Percentiles rank a stretch among this genome's conserved stretches.
Conservation (phyloP, 2,113 vertebrate genomes). For the Hoplias malabaricus region DNA sequence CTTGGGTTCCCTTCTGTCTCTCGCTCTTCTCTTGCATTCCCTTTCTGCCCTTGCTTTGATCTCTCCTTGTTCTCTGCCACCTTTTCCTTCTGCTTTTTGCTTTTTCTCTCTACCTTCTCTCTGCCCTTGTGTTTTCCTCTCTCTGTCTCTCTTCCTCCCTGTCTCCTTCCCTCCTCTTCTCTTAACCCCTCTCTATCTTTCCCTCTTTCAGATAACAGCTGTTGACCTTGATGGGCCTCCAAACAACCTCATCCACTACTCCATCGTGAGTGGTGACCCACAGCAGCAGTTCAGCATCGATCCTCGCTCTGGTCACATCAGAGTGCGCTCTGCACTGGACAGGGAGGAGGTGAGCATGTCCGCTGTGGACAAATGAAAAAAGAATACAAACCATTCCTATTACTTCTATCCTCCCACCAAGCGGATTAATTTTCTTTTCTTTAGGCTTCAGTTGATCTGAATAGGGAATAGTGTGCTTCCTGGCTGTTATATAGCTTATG, state of each 20-base stretch:
- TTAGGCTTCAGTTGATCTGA: conserved; percentile 2
- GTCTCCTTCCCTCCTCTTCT: background rate
- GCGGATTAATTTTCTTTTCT: conserved; percentile 8
- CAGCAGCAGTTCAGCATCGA: conserved; percentile 85
- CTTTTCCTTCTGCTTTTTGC: background rate
- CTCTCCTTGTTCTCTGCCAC: background rate
- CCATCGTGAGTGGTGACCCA: conserved; percentile 83
- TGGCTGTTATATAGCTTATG: conserved; percentile 1
- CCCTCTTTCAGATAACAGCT: conserved; percentile 79
- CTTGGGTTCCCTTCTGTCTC: background rate
- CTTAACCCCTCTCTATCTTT: background rate
- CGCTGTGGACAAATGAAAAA: no score
- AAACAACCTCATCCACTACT: conserved; percentile 87
- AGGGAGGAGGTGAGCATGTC: conserved; percentile 84
- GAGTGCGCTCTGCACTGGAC: conserved; percentile 81
- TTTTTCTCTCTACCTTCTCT: background rate
- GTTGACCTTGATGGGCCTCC: conserved; percentile 83
- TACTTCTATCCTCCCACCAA: background rate
- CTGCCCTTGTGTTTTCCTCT: background rate
- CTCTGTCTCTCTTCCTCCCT: background rate
- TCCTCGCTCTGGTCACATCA: conserved; percentile 81
- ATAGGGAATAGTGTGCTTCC: background rate
- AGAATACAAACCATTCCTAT: background rate
- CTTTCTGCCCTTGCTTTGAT: background rate
- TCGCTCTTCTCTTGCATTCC: background rate